Evolutionary conservation across 2,888 invertebrate genomes (phyloP), one percentile per base, ranked within the genome.

Genomic region (Enchytraeus crypticus): DNA sequence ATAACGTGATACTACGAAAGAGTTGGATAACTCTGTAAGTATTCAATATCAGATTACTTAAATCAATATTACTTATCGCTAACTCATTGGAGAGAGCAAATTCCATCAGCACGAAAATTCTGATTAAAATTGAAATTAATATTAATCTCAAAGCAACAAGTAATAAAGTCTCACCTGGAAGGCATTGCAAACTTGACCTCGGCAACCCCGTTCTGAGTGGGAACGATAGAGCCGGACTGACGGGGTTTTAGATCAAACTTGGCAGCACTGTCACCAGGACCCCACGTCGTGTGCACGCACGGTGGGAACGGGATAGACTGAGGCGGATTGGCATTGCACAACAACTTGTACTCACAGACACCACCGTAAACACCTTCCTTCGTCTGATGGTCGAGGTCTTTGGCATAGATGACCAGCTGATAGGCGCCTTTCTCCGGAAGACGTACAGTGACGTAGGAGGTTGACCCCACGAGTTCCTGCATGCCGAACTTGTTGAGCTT

Each of bases 291-390:
- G 67, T 75, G 75, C 27, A 77, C 75, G 67, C 78, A 77, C 26
- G 78, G 77, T 53, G 79, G 79, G 73, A 75, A 79, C 30, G 78
- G 77, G n/a, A 62, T 62, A 1, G 77, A 73, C 23, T 68, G 63
- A 61, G 5, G 73, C 72, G 32, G 71, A 66, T 2, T 65, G 21
- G 69, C 69, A 56, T 73, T 73, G 53, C 75, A 73, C 14, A 75
- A 72, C n/a, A 78, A 71, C 70, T 77, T 75, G 68, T 78, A 79
- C 65, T 79, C 79, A 55, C 78, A 78, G 18, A 79, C 76, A 60
- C 77, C 78, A 32, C 77, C 76, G 62, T 78, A 79, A 21, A 78
- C 75, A 57, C 75, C 75, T 59, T 78, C 77, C 55, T 73, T 74
- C 65, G 55, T 54, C 59, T 64, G 75, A 29, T 73, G 73, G 3